Evolutionary conservation across 2,888 invertebrate genomes (phyloP).

Genomic region (Drosophila melanosoma): DNA sequence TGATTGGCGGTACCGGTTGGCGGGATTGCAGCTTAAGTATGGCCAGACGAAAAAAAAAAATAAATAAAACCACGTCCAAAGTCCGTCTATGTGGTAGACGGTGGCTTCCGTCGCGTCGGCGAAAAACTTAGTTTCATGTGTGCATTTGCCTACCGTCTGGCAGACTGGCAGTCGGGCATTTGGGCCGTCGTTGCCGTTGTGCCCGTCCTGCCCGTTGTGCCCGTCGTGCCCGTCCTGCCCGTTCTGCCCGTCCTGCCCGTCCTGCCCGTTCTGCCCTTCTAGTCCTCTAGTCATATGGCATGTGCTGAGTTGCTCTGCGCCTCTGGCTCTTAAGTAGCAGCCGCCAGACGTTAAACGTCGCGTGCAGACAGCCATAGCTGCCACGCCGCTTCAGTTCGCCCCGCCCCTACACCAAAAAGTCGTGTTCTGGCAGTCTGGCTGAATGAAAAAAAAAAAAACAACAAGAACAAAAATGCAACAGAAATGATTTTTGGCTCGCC

Average conservation of each 20-base stretch:
- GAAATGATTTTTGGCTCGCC: background rate
- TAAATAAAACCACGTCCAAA: background rate
- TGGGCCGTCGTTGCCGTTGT: background rate
- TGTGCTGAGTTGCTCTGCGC: constrained; percentile 21
- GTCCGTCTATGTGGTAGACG: constrained; percentile 15
- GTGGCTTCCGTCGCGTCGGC: constrained; percentile 6
- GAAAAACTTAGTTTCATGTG: constrained; percentile 63
- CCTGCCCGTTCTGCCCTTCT: no score
- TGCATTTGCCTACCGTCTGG: constrained; percentile 70
- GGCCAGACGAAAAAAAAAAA: background rate
- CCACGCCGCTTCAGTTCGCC: constrained; percentile 2
- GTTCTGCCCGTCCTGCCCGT: no score
- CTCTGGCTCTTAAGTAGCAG: constrained; percentile 52
- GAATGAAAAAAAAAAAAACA: constrained; percentile 15
- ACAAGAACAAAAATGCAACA: background rate
- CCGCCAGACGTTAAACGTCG: constrained; percentile 76
- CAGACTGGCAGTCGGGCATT: constrained; percentile 2
- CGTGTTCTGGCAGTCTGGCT: constrained; percentile 26
- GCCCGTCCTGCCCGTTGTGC: background rate
- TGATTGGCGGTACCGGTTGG: constrained; percentile 70
- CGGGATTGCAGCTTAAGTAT: constrained; percentile 11
- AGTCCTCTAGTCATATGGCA: constrained; percentile 12
- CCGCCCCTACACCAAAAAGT: constrained; percentile 16
- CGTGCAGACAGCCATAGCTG: constrained; percentile 67
- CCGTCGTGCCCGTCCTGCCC: no score